These are phyloP conservation scores for Litoditis marina DNA, from an alignment of 2,888 invertebrate genomes.

Conservation along the genomic window DNA sequence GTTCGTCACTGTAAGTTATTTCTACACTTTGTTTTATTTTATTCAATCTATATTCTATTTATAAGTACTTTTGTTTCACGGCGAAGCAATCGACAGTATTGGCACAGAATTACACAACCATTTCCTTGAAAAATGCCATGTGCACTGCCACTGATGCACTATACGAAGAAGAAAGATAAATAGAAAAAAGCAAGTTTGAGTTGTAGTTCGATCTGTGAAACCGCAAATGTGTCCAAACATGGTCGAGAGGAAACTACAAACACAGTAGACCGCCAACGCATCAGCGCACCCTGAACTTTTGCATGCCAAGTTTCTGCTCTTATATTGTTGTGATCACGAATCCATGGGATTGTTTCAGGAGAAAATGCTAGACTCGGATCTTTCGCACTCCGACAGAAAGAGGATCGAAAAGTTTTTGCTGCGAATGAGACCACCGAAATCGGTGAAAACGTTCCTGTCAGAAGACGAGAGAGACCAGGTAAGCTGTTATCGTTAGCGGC, in stretches of 20 bases:
- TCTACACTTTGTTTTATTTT: neutral
- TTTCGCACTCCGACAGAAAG: conserved; percentile 3
- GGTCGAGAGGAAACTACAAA: neutral
- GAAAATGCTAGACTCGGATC: neutral
- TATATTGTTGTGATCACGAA: too few species aligned
- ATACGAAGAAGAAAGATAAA: too few species aligned
- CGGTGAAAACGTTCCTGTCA: conserved; percentile 6
- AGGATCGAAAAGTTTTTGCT: conserved; percentile 15
- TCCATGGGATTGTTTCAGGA: too few species aligned
- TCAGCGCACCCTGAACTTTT: too few species aligned
- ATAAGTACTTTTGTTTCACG: too few species aligned
- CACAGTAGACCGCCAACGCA: too few species aligned
- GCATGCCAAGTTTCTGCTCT: too few species aligned
- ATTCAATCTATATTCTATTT: too few species aligned
- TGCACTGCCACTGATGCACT: too few species aligned
- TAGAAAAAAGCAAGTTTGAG: neutral
- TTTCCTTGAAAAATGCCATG: too few species aligned
- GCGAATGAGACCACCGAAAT: conserved; percentile 7
- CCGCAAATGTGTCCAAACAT: neutral
- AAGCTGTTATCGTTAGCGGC: neutral
- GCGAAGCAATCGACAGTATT: too few species aligned
- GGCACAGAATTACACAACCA: too few species aligned
- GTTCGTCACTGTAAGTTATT: conserved; percentile 13
- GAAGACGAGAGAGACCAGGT: conserved; percentile 17
- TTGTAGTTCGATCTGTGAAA: neutral